Evolutionary conservation across 1,140 invertebrate genomes (phyloP).

Genomic region (Aphelenchoides fujianensis): DNA sequence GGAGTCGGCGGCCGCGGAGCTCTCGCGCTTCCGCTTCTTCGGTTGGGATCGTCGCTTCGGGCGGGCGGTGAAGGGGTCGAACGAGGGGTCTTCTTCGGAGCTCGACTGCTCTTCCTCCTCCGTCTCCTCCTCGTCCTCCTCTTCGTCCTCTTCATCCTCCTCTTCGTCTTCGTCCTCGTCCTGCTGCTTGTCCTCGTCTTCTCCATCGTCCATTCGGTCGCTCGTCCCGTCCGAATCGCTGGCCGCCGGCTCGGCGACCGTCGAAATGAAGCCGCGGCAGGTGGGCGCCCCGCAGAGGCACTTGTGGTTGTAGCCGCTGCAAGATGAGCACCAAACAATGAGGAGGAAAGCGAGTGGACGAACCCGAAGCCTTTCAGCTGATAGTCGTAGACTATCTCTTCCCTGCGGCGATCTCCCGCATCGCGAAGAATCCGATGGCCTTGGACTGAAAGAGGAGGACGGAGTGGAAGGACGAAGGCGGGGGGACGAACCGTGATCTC

Average conservation of each 20-base stretch:
- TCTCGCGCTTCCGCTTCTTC: no score
- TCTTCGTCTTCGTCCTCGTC: no score
- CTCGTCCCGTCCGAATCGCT: background rate
- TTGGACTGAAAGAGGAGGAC: background rate
- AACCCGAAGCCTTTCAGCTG: background rate
- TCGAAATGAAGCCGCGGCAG: background rate
- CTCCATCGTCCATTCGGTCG: background rate
- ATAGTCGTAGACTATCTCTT: background rate
- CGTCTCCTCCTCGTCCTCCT: background rate
- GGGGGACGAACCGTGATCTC: background rate
- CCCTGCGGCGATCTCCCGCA: background rate
- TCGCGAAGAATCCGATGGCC: background rate
- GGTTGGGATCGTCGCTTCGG: no score
- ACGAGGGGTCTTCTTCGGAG: no score
- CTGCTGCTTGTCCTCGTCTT: no score
- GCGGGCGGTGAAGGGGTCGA: no score
- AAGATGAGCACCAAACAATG: background rate
- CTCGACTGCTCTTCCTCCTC: no score
- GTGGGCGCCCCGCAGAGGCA: background rate
- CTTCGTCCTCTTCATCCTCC: no score
- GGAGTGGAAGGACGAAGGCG: background rate
- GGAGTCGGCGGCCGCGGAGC: no score
- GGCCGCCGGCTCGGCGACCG: no score
- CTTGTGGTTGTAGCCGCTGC: background rate
- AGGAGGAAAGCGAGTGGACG: background rate